phyloP scores from a whole-genome alignment of 2,797 vertebrate species.

The Tokudaia muenninki region DNA sequence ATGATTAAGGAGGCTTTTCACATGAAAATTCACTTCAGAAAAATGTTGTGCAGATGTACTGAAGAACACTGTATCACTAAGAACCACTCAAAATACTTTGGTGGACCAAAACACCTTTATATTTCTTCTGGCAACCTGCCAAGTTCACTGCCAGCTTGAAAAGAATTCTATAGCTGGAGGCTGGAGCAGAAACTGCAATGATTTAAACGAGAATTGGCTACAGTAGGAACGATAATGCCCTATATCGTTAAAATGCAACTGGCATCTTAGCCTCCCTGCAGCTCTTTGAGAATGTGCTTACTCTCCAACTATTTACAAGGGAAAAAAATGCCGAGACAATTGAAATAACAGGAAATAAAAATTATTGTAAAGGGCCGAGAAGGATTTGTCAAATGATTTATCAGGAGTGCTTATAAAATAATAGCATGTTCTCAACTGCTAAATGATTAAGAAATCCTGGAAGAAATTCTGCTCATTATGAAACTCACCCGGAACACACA shows the following conservation, averaged over 20 bases:
- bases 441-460: conserved; percentile 78
- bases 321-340: conserved; percentile 89
- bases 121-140: conserved; percentile 90
- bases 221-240: conserved; percentile 91
- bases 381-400: conserved; percentile 85
- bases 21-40: conserved; percentile 91
- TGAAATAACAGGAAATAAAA: conserved; percentile 89
- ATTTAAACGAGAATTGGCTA: conserved; percentile 95
- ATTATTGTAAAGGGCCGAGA: conserved; percentile 84
- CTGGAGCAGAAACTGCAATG: conserved; percentile 92
- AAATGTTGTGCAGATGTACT: conserved; percentile 92
- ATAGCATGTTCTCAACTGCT: conserved; percentile 73
- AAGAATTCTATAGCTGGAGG: conserved; percentile 93
- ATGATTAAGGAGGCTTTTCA: conserved; percentile 92
- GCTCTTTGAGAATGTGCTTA: conserved; percentile 90
- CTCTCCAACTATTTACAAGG: conserved; percentile 90
- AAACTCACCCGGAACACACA: conserved; percentile 62
- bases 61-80: conserved; percentile 91
- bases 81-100: conserved; percentile 91
- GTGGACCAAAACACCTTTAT: conserved; percentile 92
- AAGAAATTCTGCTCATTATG: conserved; percentile 72
- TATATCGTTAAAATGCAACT: conserved; percentile 94
- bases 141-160: conserved; percentile 91
- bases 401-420: conserved; percentile 84
- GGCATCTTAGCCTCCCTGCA: conserved; percentile 92